Conservation (phyloP, 1,140 invertebrate species). For the Cherax destructor region DNA sequence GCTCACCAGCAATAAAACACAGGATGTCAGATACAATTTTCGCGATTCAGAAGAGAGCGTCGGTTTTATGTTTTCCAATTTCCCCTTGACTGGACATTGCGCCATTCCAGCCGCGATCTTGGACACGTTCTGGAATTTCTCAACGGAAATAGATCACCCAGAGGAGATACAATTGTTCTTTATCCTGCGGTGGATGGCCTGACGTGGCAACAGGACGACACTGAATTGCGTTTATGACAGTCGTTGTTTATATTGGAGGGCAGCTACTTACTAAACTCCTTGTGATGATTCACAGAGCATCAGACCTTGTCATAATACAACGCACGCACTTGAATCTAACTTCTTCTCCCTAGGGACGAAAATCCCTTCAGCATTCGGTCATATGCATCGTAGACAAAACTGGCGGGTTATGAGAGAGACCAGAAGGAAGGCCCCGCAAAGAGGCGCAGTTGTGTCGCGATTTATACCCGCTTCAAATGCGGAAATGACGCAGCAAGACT, state of each 20-base stretch:
- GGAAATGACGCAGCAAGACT: constrained; percentile 58
- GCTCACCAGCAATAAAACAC: constrained; percentile 42
- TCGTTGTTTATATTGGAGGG: constrained; percentile 56
- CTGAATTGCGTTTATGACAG: constrained; percentile 66
- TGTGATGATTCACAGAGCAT: constrained; percentile 37
- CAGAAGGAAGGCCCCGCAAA: not conserved
- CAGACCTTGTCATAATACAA: constrained; percentile 56
- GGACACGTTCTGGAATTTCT: constrained; percentile 16
- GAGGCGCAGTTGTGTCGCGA: constrained; percentile 25
- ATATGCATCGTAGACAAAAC: not conserved
- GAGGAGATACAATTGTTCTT: constrained; percentile 11
- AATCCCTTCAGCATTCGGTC: not conserved
- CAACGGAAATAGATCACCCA: constrained; percentile 28
- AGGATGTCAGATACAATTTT: constrained; percentile 49
- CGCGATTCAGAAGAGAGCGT: constrained; percentile 39
- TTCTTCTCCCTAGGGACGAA: constrained; percentile 2
- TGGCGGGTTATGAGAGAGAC: not conserved
- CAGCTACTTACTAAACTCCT: constrained; percentile 26
- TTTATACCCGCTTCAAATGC: constrained; percentile 50
- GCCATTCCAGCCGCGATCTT: constrained; percentile 3
- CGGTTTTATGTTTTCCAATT: constrained; percentile 59
- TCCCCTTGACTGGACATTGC: constrained; percentile 33
- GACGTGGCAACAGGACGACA: constrained; percentile 61
- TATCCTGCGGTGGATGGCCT: not conserved
- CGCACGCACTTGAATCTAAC: constrained; percentile 34